phyloP scores from a whole-genome alignment of 2,888 invertebrate genomes.

The Mythimna lalbum region DNA sequence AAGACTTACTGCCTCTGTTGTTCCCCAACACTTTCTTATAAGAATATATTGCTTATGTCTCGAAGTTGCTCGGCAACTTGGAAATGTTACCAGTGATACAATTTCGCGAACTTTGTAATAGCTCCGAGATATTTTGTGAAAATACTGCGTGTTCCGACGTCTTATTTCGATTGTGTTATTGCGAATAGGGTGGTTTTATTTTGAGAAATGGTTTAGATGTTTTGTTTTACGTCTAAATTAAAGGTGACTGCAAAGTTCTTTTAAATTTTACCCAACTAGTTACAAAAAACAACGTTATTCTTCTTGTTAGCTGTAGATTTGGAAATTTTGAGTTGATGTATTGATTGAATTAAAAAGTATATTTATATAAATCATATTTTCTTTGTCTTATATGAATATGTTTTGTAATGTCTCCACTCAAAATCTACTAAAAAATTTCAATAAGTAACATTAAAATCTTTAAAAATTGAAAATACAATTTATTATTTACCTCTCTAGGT shows the following conservation, averaged over 20 bases:
- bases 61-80: slow-evolving; percentile 71
- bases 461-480: not conserved
- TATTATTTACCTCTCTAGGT: no score
- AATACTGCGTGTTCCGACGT: slow-evolving; percentile 46
- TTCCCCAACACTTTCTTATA: slow-evolving; percentile 81
- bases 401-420: no score
- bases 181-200: slow-evolving; percentile 27
- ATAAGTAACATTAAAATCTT: not conserved
- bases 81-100: slow-evolving; percentile 74
- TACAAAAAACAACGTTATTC: not conserved
- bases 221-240: not conserved
- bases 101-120: slow-evolving; percentile 72
- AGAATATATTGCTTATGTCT: slow-evolving; percentile 82
- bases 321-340: not conserved
- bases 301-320: not conserved
- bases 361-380: not conserved
- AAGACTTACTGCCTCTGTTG: slow-evolving; percentile 81
- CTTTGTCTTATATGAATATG: no score
- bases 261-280: not conserved
- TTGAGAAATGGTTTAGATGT: slow-evolving; percentile 2
- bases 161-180: slow-evolving; percentile 47
- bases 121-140: slow-evolving; percentile 57
- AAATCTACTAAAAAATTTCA: not conserved
- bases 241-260: not conserved
- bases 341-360: not conserved